phyloP scores from a whole-genome alignment of 2,113 vertebrate species.

The Crotalus horridus region DNA sequence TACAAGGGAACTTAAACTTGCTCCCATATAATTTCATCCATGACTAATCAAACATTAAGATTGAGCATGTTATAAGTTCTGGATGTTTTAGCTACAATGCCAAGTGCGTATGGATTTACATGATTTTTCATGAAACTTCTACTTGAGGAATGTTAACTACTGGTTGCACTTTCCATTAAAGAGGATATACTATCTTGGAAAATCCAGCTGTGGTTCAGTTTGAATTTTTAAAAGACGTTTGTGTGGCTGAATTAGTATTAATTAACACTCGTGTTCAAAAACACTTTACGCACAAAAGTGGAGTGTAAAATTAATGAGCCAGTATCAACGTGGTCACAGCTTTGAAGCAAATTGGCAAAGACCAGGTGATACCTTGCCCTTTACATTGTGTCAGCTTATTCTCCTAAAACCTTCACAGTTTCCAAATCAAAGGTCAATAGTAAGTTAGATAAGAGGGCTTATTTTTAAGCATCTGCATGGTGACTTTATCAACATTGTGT shows the following conservation, averaged over 20 bases:
- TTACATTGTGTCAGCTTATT: conserved; percentile 64
- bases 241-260: conserved; percentile 4
- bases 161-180: conserved; percentile 20
- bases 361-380: conserved; percentile 63
- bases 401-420: conserved; percentile 61
- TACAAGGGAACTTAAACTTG: conserved; percentile 20
- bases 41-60: conserved; percentile 35
- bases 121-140: conserved; percentile 34
- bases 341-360: conserved; percentile 75
- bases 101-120: conserved; percentile 12
- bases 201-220: conserved; percentile 27
- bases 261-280: conserved; percentile 52
- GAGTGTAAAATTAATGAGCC: conserved; percentile 36
- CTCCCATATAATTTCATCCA: conserved; percentile 34
- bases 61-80: conserved; percentile 33
- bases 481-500: conserved; percentile 67
- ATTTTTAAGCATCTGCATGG: conserved; percentile 64
- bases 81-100: conserved; percentile 23
- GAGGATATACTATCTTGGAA: conserved; percentile 36
- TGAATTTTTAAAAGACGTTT: conserved; percentile 16
- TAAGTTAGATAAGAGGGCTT: conserved; percentile 64
- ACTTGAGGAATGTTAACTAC: conserved; percentile 35
- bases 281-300: conserved; percentile 53
- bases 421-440: conserved; percentile 70
- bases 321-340: conserved; percentile 33